Evolutionary conservation across 2,113 vertebrate species (phyloP).

Genomic region (Scopus umbretta): DNA sequence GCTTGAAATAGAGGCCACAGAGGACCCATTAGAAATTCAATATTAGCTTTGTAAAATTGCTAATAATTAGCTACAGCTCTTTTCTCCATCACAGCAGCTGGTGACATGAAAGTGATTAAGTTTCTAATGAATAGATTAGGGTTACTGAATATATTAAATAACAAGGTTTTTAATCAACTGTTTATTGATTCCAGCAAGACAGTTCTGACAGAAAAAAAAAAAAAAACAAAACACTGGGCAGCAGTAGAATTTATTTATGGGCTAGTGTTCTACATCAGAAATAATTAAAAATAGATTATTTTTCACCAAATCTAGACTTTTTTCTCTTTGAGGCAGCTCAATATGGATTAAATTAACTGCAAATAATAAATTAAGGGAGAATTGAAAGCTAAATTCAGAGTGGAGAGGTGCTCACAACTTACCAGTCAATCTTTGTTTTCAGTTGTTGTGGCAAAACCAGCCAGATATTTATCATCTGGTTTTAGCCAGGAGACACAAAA

Average conservation of each 20-base stretch:
- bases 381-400: constrained; percentile 29
- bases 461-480: neutral
- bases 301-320: constrained; percentile 54
- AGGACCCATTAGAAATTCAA: constrained; percentile 79
- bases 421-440: neutral
- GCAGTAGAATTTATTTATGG: constrained; percentile 42
- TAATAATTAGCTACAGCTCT: constrained; percentile 80
- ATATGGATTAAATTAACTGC: constrained; percentile 57
- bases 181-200: constrained; percentile 75
- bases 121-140: constrained; percentile 75
- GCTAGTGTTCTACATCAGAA: constrained; percentile 42
- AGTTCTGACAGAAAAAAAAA: constrained; percentile 46
- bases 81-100: constrained; percentile 70
- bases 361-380: constrained; percentile 60
- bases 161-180: constrained; percentile 74
- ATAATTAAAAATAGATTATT: constrained; percentile 72
- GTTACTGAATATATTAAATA: constrained; percentile 74
- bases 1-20: constrained; percentile 62
- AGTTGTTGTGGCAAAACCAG: neutral
- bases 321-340: constrained; percentile 33
- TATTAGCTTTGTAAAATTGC: constrained; percentile 78
- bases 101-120: constrained; percentile 77
- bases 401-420: neutral
- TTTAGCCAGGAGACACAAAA: neutral
- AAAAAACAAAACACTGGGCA: constrained; percentile 20